Base-by-base conservation (phyloP, 2,797 vertebrate species). In the Pterois miles region DNA sequence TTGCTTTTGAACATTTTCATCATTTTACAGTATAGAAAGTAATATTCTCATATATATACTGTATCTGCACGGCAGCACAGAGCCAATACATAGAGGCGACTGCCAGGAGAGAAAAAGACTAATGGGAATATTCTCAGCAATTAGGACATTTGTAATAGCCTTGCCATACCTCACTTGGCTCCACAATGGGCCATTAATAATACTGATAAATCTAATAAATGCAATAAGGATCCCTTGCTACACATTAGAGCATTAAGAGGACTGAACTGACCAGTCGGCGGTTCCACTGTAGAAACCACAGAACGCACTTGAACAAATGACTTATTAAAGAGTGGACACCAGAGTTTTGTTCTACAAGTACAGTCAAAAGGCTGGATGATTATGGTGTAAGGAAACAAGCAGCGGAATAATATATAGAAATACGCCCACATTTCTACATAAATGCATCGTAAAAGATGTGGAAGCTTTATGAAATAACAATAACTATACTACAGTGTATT, bases 121-220 rank as follows among this genome's bases (percentile, higher is more conserved):
- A 70, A 81, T 72, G 63, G 31, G 59, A 67, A 82, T 73, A 59
- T 82, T 76, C 40, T 53, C 3, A 67, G 43, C 31, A 74, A 82
- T 81, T 77, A 79, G 57, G 53, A 73, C 74, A 76, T 83, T 75
- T 74, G 64, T 75, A 83, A 77, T 71, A 53, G 58, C 31, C 13
- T 78, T 18, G 52, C 72, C 74, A 82, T 72, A 74, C 71, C 70
- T 68, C 38, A 70, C 56, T 77, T 36, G 53, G 29, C 71, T 76
- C 76, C 74, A 76, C 80, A 76, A 48, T 25, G 65, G 71, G 13
- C 20, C 84, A 74, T 84, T 80, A 84, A 85, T 85, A 81, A 76
- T 50, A 60, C 62, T 80, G 75, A 80, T 82, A 76, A 79, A 75
- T 80, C 54, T 71, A 79, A 83, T 67, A 73, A 74, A 80, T 54